Evolutionary conservation across 2,797 vertebrate species (phyloP), one percentile per base, ranked within the genome.

Genomic region (Acestrorhynchus altus): DNA sequence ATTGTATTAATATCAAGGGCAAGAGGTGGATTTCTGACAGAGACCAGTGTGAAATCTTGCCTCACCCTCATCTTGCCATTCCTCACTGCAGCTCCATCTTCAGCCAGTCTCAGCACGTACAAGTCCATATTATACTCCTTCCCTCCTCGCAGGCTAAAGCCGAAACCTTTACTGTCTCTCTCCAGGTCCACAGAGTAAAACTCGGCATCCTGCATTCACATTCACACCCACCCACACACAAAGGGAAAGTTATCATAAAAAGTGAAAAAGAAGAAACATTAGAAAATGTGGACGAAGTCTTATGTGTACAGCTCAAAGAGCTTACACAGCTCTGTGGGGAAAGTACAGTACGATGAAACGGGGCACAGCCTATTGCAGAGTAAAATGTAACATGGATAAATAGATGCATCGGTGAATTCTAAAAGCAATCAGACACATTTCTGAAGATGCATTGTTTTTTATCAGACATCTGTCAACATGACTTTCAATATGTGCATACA

Each of bases 121-220:
- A 99, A 95, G 84, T 99, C 97, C 98, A 99, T 99, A 78, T 95
- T 99, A 84, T 99, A 99, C 85, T 99, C 98, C 76, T 97, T 94
- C 7, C 98, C 98, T 1, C 98, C 98, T 89, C 98, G 93, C 83
- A 99, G 94, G 80, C 98, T 99, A 83, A 99, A 99, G 78, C 98
- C 98, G 87, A 99, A 99, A 18, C 98, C 98, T 92, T 99, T 99
- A 86, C 93, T 93, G 92, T 98, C 98, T 83, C 97, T 93, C 89
- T 99, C 98, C 47, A 99, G 92, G 85, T 99, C 98, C 89, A 99
- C 98, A 39, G 96, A 96, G 83, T 99, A 99, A 88, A 97, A 97
- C 81, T 99, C 98, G 61, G 96, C 96, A 76, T 99, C 98, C 95
- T 98, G 72, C 42, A 83, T 35, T 79, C 24, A 75, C 39, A 83